Conservation (phyloP, 2,888 invertebrate species). For the Yponomeuta evonymella region DNA sequence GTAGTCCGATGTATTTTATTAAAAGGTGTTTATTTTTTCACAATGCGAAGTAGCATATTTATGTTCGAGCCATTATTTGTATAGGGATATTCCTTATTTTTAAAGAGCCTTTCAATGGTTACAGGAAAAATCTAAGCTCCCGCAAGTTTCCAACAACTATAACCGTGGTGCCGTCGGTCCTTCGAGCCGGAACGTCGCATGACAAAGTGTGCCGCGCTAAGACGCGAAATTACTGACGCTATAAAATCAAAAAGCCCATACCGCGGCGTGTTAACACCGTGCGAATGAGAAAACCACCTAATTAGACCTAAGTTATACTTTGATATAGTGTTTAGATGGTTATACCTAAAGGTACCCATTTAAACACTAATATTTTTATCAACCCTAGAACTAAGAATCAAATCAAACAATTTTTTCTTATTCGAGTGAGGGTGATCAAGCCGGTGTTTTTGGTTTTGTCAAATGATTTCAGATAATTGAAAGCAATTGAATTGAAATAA, state of each 20-base stretch:
- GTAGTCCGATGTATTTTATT: no score
- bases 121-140: not conserved
- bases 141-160: conserved; percentile 28
- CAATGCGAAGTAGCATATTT: no score
- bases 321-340: no score
- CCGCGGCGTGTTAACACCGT: conserved; percentile 19
- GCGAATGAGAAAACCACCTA: not conserved
- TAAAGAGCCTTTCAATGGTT: not conserved
- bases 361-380: no score
- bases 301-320: not conserved
- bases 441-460: no score
- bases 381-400: not conserved
- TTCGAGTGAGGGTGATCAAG: no score
- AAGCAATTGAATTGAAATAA: no score
- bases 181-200: conserved; percentile 24
- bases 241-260: conserved; percentile 49
- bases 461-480: no score
- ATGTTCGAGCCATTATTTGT: no score
- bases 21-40: no score
- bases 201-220: conserved; percentile 46
- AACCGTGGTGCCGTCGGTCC: conserved; percentile 20
- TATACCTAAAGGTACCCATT: no score
- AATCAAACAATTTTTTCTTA: not conserved
- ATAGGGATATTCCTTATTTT: no score
- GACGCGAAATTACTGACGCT: conserved; percentile 49